Base-by-base conservation (phyloP, 2,888 invertebrate genomes). In the Cylloceria caligata region DNA sequence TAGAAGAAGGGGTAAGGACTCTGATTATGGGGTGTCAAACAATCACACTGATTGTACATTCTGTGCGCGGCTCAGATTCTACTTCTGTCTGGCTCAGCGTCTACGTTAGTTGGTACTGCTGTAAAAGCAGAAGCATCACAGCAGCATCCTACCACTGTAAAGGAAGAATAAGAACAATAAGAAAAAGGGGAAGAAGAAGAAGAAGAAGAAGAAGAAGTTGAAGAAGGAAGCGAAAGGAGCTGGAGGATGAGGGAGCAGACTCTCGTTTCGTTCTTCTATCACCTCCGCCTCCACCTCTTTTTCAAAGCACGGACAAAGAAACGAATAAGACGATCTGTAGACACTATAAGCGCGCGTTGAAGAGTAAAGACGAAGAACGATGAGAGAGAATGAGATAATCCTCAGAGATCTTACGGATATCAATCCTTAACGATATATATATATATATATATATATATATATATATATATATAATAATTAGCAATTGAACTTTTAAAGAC, bases 21-120 rank as follows among this genome's bases (percentile, higher is more conserved):
- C 90, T 92, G 92, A 92, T 92, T 92, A 92, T 92, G 92, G 92
- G 92, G 92, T 92, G 92, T 92, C 92, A 92, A 92, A 92, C 92
- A 92, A 92, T 92, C 92, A 92, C 89, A 88, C 89, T 92, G 92
- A 92, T 92, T 92, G 92, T 91, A 91, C 90, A 92, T 91, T 91
- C 90, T 88, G 88, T 85, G 86, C 88, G 87, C 76, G 81, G 83
- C 81, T 81, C 73, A 60, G 84, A 83, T 81, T 82, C 78, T 84
- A 75, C 85, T 86, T 83, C 83, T 81, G 80, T 75, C 74, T 78
- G 83, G 68, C 62, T 60, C 47, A 57, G 42, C 49, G 73, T 80
- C 80, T 74, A 72, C 62, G 62, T 60, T 27, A 49, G 60, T 49
- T 27, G 65, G 60, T 36, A 30, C 11, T 64, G 36, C 67, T 39